Evolutionary conservation across 2,113 vertebrate genomes (phyloP), one percentile per base, ranked within the genome.

Genomic region (Ptilorrhoa leucosticta): DNA sequence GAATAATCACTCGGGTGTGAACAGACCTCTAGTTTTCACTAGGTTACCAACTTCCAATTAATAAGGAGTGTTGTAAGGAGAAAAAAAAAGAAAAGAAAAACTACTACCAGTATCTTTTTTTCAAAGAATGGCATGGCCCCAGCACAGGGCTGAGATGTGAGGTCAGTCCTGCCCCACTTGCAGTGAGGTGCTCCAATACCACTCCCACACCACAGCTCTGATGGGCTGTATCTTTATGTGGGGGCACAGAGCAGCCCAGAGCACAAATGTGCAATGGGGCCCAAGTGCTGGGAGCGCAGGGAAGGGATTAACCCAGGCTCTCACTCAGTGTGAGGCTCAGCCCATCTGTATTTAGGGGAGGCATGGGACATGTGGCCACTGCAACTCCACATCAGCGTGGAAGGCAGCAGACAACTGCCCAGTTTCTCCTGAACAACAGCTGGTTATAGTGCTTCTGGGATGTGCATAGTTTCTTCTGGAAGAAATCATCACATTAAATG

Each of bases 351-450:
- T 68, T 82, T 68, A 22, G 31, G 23, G 33, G 48, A 85, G 35
- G 28, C 65, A 53, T 1, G 21, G 23, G 61, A 48, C 17, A 8
- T 30, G 22, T 20, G 50, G 73, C 45, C 50, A 61, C 28, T 71
- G 31, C 64, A 78, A 47, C 40, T 75, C 73, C n/a, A 21, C 5
- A 3, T 73, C 47, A 82, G 61, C 1, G 2, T 35, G 57, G 65
- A 94, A 87, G 31, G 61, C 81, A 91, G 65, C 37, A 83, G 64
- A 77, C 24, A 84, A 93, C 37, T 1, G 2, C 21, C 48, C 69
- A 23, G 45, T 47, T 96, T 92, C 63, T 61, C 70, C 81, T 57
- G 69, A 76, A 91, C 44, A 95, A 82, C 89, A 95, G 95, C 95
- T 94, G 81, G 83, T 79, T 91, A 77, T 69, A 73, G 53, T 76